Evolutionary conservation across 2,113 vertebrate genomes (phyloP).

Genomic region (Coptodon rendalli): DNA sequence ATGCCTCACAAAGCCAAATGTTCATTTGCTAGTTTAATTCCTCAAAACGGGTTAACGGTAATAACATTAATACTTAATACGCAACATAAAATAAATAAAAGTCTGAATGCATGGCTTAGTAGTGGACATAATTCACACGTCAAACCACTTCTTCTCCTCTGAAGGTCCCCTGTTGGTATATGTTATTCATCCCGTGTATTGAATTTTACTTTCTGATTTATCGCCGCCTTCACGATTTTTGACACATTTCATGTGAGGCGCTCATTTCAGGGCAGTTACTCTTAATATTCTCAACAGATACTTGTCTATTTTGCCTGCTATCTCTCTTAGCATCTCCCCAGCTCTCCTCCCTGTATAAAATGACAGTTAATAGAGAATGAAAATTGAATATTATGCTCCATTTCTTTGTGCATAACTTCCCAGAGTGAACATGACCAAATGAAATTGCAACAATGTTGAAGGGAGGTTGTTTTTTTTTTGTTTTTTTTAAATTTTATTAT

Average conservation of each 20-base stretch:
- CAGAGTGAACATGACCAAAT: background rate
- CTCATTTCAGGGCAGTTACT: background rate
- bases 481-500: background rate
- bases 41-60: background rate
- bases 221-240: background rate
- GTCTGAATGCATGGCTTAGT: background rate
- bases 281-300: background rate
- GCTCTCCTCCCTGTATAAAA: background rate
- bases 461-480: background rate
- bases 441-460: background rate
- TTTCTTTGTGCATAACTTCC: conserved; percentile 21
- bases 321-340: background rate
- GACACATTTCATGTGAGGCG: background rate
- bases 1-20: background rate
- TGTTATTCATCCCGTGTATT: background rate
- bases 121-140: background rate
- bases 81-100: background rate
- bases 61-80: background rate
- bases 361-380: conserved; percentile 28
- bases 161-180: background rate
- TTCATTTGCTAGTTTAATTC: background rate
- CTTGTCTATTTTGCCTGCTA: background rate
- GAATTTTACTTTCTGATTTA: background rate
- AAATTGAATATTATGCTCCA: conserved; percentile 14
- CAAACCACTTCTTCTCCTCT: background rate